These are phyloP conservation scores for Sternotherus odoratus DNA, from an alignment of 2,797 vertebrate species.

Conservation along the genomic window DNA sequence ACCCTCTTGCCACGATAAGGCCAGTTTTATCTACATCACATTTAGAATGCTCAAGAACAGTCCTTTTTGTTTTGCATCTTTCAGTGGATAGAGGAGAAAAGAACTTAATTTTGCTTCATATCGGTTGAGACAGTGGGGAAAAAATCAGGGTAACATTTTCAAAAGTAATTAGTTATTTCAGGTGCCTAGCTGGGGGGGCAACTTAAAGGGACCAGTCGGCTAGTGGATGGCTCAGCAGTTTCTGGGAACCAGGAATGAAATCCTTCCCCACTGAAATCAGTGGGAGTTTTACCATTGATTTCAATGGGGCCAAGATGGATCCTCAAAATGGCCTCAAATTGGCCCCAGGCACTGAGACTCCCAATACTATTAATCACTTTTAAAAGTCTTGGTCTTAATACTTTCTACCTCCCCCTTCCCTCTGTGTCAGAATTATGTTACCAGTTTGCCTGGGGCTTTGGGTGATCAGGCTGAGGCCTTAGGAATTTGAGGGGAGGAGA, in stretches of 20 bases:
- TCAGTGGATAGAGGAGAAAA: background rate
- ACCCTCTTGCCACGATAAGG: background rate
- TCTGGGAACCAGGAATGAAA: background rate
- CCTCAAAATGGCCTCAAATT: background rate
- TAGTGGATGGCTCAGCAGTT: background rate
- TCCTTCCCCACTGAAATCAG: background rate
- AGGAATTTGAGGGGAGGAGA: no score
- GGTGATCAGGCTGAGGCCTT: no score
- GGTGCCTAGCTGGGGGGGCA: background rate
- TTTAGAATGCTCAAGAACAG: background rate
- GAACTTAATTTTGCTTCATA: background rate
- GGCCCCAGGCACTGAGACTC: rapidly evolving
- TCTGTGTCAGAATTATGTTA: no score
- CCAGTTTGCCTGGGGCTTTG: no score
- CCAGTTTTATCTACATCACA: background rate
- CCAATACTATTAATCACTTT: background rate
- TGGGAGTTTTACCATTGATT: background rate
- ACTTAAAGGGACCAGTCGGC: background rate
- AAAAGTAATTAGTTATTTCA: background rate
- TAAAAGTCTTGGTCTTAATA: background rate
- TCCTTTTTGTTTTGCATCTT: background rate
- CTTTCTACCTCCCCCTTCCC: background rate
- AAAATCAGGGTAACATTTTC: background rate
- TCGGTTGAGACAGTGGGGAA: no score
- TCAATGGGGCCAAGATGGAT: background rate